Percentiles rank a stretch among this genome's conserved stretches.
phyloP scores from a whole-genome alignment of 2,113 vertebrate species.

The Neomonachus schauinslandi region DNA sequence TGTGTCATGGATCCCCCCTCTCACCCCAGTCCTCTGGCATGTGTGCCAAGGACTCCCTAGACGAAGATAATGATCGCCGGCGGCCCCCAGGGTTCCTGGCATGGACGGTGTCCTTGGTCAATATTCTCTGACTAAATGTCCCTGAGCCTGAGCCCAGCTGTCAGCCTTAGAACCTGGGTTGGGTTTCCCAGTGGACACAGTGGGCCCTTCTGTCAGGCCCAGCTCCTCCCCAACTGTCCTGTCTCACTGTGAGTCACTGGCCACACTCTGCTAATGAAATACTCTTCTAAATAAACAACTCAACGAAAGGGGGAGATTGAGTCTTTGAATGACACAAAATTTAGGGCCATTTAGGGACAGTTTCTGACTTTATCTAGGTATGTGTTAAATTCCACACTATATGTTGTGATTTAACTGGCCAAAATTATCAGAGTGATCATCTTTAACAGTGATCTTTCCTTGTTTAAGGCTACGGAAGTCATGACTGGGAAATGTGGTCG shows the following conservation, averaged over 20 bases:
- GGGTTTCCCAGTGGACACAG: neutral
- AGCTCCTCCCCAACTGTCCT: neutral
- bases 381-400: neutral
- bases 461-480: neutral
- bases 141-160: neutral
- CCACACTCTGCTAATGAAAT: neutral
- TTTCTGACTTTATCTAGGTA: constrained; percentile 21
- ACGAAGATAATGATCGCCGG: neutral
- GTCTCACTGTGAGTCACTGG: neutral
- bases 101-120: neutral
- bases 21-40: neutral
- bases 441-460: neutral
- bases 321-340: neutral
- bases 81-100: neutral
- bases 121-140: neutral
- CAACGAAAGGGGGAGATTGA: neutral
- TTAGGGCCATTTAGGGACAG: neutral
- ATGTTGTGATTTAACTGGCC: neutral
- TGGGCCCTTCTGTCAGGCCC: neutral
- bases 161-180: neutral
- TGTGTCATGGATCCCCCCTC: neutral
- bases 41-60: neutral
- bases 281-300: neutral
- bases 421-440: neutral
- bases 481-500: neutral